Percentiles rank a stretch among this genome's conserved stretches.
phyloP scores from a whole-genome alignment of 2,888 invertebrate genomes.

The Dasypolia templi region DNA sequence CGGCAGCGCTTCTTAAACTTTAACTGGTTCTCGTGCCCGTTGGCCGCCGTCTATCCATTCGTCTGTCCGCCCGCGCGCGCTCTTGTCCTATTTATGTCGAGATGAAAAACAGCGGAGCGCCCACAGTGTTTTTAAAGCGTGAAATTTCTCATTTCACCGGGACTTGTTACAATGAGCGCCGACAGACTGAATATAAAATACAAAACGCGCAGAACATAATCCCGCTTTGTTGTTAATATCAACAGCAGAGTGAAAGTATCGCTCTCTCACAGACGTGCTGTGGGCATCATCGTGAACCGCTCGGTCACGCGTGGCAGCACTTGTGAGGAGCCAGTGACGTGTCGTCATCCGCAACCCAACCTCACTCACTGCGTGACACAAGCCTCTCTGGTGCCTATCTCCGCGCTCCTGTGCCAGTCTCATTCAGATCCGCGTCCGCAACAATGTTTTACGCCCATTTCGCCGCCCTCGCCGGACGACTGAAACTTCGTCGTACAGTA shows the following conservation, averaged over 20 bases:
- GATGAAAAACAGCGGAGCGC: constrained; percentile 45
- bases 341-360: neutral
- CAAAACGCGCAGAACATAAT: constrained; percentile 29
- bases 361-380: neutral
- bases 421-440: neutral
- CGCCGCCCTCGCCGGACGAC: neutral
- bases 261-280: neutral
- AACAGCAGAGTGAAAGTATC: constrained; percentile 10
- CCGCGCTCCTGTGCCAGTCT: neutral
- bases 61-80: neutral
- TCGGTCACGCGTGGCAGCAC: neutral
- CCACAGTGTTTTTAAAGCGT: constrained; percentile 67
- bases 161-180: constrained; percentile 59
- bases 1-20: constrained; percentile 27
- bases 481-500: neutral
- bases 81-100: constrained; percentile 30
- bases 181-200: constrained; percentile 23
- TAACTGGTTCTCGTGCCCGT: constrained; percentile 8
- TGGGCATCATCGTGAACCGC: neutral
- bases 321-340: neutral
- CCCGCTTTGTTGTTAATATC: constrained; percentile 35
- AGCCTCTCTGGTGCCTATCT: neutral
- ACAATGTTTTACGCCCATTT: neutral
- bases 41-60: neutral
- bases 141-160: constrained; percentile 73